These are phyloP conservation scores for Pegoplata infirma DNA, from an alignment of 2,888 invertebrate genomes.

Conservation along the genomic window DNA sequence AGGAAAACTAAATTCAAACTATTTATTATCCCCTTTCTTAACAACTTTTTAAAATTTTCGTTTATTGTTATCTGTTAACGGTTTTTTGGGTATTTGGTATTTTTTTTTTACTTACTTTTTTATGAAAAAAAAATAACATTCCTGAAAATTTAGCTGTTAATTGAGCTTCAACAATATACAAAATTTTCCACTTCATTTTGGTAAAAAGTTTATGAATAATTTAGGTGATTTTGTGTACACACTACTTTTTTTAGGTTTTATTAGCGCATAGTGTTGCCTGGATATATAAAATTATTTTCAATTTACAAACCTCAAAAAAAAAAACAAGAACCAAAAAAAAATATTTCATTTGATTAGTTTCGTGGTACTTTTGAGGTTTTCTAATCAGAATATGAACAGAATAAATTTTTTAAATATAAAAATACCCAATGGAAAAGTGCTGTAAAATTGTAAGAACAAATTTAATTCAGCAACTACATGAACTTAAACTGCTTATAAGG, in stretches of 20 bases:
- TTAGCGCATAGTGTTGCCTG: neutral
- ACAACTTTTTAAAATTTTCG: constrained; percentile 41
- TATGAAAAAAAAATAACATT: constrained; percentile 22
- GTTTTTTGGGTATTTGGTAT: constrained; percentile 12
- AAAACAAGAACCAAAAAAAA: neutral
- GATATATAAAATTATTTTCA: constrained; percentile 41
- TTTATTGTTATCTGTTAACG: constrained; percentile 40
- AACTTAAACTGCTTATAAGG: too few species aligned
- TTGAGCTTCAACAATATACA: constrained; percentile 40
- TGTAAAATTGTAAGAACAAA: too few species aligned
- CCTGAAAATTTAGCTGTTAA: constrained; percentile 49
- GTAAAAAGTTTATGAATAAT: constrained; percentile 53
- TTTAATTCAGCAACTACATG: too few species aligned
- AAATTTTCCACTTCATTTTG: constrained; percentile 59
- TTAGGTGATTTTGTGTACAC: constrained; percentile 20
- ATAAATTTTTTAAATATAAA: neutral
- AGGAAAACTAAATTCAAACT: constrained; percentile 44
- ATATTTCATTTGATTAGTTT: constrained; percentile 47
- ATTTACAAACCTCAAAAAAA: constrained; percentile 47
- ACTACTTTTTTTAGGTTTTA: neutral
- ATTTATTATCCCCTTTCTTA: constrained; percentile 27
- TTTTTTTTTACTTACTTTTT: constrained; percentile 1
- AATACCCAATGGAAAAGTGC: neutral
- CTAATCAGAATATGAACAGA: constrained; percentile 18
- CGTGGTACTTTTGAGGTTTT: constrained; percentile 50